These are phyloP conservation scores for Anas platyrhynchos DNA, from an alignment of 2,113 vertebrate genomes.

Conservation along the genomic window DNA sequence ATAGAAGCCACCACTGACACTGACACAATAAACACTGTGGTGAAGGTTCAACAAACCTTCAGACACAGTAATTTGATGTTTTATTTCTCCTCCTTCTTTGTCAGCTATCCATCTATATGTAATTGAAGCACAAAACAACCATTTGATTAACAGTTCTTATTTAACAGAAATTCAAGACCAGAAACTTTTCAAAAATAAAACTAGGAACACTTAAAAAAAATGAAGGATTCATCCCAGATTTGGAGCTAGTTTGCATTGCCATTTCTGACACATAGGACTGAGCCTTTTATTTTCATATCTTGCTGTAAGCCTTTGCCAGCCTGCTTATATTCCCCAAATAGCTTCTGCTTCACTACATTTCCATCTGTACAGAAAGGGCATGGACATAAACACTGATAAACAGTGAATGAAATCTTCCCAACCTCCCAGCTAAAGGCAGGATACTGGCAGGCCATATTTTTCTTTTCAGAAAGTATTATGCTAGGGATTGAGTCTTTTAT, in stretches of 20 bases:
- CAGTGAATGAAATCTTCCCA: slow-evolving; percentile 58
- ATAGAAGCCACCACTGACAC: background rate
- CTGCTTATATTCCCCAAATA: slow-evolving; percentile 55
- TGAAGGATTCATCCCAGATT: background rate
- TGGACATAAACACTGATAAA: slow-evolving; percentile 66
- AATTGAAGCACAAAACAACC: background rate
- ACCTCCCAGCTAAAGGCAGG: slow-evolving; percentile 44
- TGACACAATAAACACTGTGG: background rate
- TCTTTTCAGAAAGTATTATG: slow-evolving; percentile 62
- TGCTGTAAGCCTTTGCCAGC: slow-evolving; percentile 34
- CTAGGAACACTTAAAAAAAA: background rate
- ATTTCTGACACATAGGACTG: background rate
- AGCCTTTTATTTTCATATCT: slow-evolving; percentile 49
- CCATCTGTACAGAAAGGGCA: slow-evolving; percentile 62
- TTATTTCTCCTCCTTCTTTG: background rate
- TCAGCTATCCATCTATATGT: background rate
- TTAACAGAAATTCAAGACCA: background rate
- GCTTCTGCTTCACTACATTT: slow-evolving; percentile 60
- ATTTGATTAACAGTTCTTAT: background rate
- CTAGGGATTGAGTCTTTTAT: slow-evolving; percentile 61
- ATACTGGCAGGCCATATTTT: slow-evolving; percentile 56
- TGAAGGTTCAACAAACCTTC: background rate
- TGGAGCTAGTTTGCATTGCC: background rate
- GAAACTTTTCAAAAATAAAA: background rate
- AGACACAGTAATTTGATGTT: background rate